A percentile compares a stretch with the other conserved stretches of the same genome.
Evolutionary conservation across 2,888 invertebrate genomes (phyloP).

Genomic region (Scaptodrosophila latifasciaeformis): DNA sequence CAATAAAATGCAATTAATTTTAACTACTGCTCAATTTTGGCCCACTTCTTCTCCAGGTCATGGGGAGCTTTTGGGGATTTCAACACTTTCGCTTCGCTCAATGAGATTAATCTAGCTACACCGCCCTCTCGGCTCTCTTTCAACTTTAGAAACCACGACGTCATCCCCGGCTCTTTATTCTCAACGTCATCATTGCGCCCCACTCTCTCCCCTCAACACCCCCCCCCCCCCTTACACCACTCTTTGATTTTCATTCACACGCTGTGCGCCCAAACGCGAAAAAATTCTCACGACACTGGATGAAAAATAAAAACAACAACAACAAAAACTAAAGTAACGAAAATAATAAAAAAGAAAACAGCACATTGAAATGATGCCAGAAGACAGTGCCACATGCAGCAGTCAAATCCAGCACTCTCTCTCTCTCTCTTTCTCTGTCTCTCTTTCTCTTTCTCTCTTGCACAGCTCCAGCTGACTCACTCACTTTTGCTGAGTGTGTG

Average conservation of each 20-base stretch:
- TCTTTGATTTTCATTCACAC: constrained; percentile 60
- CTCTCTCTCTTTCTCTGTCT: constrained; percentile 11
- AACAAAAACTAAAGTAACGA: constrained; percentile 6
- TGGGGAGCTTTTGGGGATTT: too few relatives aligned
- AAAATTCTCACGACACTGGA: constrained; percentile 72
- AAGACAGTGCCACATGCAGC: constrained; percentile 49
- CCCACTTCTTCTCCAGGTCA: too few relatives aligned
- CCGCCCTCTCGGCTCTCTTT: too few relatives aligned
- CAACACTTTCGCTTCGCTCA: constrained; percentile 54
- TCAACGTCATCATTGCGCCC: constrained; percentile 30
- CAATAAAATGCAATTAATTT: too few relatives aligned
- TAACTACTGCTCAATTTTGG: too few relatives aligned
- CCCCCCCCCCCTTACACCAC: background rate
- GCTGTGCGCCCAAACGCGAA: constrained; percentile 68
- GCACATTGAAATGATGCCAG: constrained; percentile 34
- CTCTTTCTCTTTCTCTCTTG: constrained; percentile 12
- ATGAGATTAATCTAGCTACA: constrained; percentile 1
- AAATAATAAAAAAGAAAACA: constrained; percentile 14
- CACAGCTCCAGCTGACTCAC: constrained; percentile 38
- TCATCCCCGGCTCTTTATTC: constrained; percentile 15
- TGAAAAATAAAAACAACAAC: constrained; percentile 38
- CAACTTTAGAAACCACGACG: too few relatives aligned
- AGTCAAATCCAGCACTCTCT: constrained; percentile 14
- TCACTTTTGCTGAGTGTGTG: constrained; percentile 20
- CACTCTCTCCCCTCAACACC: background rate